Evolutionary conservation across 2,888 invertebrate species (phyloP).

Genomic region (Drosophila greeni): DNA sequence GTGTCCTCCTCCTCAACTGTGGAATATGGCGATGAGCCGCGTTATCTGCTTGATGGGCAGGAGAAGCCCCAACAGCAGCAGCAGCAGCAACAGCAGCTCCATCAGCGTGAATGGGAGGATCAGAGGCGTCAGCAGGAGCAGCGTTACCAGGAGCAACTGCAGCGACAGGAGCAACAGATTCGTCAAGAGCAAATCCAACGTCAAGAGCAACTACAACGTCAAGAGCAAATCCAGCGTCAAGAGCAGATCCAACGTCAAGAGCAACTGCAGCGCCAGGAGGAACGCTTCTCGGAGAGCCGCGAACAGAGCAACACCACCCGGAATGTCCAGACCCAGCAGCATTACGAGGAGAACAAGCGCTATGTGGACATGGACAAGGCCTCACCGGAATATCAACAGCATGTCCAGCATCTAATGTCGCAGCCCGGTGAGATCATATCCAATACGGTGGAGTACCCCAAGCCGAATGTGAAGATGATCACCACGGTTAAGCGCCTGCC

Average conservation of each 20-base stretch:
- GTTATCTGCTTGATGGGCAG: slow-evolving; percentile 60
- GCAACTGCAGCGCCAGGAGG: slow-evolving; percentile 67
- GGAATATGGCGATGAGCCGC: slow-evolving; percentile 66
- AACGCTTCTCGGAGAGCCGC: slow-evolving; percentile 78
- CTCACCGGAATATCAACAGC: slow-evolving; percentile 77
- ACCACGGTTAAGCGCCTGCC: slow-evolving; percentile 84
- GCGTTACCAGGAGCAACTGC: slow-evolving; percentile 34
- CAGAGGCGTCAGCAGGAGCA: slow-evolving; percentile 26
- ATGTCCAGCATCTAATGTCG: slow-evolving; percentile 75
- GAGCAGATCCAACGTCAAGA: slow-evolving; percentile 68
- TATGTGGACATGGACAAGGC: slow-evolving; percentile 78
- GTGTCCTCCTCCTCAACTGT: slow-evolving; percentile 73
- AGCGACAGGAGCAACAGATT: slow-evolving; percentile 75
- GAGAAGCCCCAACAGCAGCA: slow-evolving; percentile 43
- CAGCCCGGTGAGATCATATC: slow-evolving; percentile 81
- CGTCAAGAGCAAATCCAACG: slow-evolving; percentile 75
- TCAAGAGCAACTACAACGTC: slow-evolving; percentile 65
- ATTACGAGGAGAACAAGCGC: slow-evolving; percentile 73
- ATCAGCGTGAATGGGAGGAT: slow-evolving; percentile 22
- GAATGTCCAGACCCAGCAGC: slow-evolving; percentile 72
- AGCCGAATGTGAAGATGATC: slow-evolving; percentile 84
- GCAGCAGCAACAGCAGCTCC: slow-evolving; percentile 27
- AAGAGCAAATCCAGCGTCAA: slow-evolving; percentile 55
- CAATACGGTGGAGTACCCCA: slow-evolving; percentile 82
- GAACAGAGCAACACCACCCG: slow-evolving; percentile 63